A percentile compares a stretch with the other conserved stretches of the same genome.
These are phyloP conservation scores for Tryphoninae sp. DNA, from an alignment of 2,888 invertebrate species.

Conservation along the genomic window DNA sequence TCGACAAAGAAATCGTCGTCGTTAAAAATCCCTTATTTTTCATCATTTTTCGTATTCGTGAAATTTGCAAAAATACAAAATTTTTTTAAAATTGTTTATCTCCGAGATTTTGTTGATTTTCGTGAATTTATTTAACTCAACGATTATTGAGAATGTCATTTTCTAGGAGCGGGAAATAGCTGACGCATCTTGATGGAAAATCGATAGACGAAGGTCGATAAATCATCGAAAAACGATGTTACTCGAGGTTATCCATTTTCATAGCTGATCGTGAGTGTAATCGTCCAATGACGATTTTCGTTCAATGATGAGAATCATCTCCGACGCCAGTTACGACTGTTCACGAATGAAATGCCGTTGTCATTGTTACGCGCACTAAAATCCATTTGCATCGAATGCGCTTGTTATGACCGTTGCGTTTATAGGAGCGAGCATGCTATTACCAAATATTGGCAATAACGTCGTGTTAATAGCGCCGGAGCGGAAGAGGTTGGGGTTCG, in stretches of 20 bases:
- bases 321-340: not conserved
- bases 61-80: too few relatives aligned
- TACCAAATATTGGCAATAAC: conserved; percentile 2
- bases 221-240: conserved; percentile 16
- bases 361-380: conserved; percentile 44
- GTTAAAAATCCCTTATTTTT: too few relatives aligned
- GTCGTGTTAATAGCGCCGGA: not conserved
- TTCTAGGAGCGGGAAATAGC: not conserved
- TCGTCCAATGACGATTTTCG: conserved; percentile 12
- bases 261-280: not conserved
- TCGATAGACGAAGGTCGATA: conserved; percentile 4
- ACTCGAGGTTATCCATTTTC: not conserved
- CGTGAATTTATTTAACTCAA: too few relatives aligned
- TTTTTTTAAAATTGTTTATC: too few relatives aligned
- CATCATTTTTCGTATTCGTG: too few relatives aligned
- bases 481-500: conserved; percentile 11
- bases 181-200: not conserved
- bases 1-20: not conserved
- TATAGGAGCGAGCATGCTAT: conserved; percentile 29
- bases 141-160: not conserved
- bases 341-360: conserved; percentile 29
- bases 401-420: conserved; percentile 40
- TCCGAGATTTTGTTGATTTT: too few relatives aligned
- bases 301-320: conserved; percentile 28
- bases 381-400: conserved; percentile 29